phyloP scores from a whole-genome alignment of 2,113 vertebrate species.

The Ornithorhynchus anatinus region DNA sequence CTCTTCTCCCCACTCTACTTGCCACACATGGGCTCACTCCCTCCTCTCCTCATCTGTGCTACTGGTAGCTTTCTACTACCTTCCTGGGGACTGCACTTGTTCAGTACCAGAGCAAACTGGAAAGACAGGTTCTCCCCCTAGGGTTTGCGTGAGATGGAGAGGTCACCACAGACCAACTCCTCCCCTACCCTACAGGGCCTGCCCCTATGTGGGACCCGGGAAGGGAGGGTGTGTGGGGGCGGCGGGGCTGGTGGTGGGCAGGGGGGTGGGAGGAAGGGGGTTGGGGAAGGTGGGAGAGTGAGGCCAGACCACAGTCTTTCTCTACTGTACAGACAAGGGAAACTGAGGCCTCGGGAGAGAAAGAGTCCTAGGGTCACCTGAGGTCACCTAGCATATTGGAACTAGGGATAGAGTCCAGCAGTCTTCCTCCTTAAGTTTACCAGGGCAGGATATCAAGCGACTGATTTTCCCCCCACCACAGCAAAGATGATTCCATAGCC shows the following conservation, averaged over 20 bases:
- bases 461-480: no score
- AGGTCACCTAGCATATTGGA: no score
- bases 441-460: no score
- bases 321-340: neutral
- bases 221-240: neutral
- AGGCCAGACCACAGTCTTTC: no score
- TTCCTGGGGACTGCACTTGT: neutral
- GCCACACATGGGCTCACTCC: neutral
- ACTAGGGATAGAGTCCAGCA: no score
- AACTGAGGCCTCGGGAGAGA: neutral
- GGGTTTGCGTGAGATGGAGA: neutral
- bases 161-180: neutral
- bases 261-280: no score
- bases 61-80: neutral
- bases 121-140: neutral
- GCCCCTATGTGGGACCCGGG: neutral
- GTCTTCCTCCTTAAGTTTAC: no score
- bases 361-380: conserved; percentile 4
- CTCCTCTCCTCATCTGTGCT: neutral
- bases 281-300: neutral
- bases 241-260: no score
- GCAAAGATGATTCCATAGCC: no score
- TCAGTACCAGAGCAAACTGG: neutral
- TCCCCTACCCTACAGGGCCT: neutral
- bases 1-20: no score